phyloP scores from a whole-genome alignment of 2,888 invertebrate species.

The Caenorhabditis japonica region DNA sequence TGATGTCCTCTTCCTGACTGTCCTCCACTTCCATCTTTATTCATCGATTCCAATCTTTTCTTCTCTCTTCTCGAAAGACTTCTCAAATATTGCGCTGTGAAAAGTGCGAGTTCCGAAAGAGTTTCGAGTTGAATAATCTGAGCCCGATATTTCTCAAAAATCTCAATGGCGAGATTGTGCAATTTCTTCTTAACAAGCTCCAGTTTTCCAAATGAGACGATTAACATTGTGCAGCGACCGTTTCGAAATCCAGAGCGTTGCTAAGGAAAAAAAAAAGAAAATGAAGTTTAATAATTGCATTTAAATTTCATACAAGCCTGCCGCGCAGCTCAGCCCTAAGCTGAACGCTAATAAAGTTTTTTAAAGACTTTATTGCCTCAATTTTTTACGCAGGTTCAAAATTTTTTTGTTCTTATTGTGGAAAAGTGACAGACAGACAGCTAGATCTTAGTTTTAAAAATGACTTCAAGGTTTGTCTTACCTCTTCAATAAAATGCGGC shows the following conservation, averaged over 20 bases:
- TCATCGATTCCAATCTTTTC: slow-evolving; percentile 8
- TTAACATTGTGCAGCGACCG: slow-evolving; percentile 51
- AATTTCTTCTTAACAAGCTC: slow-evolving; percentile 44
- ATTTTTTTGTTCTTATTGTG: background rate
- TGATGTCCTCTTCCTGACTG: slow-evolving; percentile 9
- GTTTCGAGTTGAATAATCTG: slow-evolving; percentile 47
- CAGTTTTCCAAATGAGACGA: slow-evolving; percentile 48
- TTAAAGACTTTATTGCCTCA: background rate
- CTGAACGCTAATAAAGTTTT: too few relatives aligned
- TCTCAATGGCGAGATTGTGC: slow-evolving; percentile 32
- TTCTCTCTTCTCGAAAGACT: slow-evolving; percentile 47
- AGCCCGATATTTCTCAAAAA: slow-evolving; percentile 44
- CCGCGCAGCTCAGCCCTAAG: too few relatives aligned
- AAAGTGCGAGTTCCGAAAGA: slow-evolving; percentile 33
- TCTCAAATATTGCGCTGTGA: slow-evolving; percentile 45
- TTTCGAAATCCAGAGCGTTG: slow-evolving; percentile 36
- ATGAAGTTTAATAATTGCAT: background rate
- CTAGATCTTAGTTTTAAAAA: background rate
- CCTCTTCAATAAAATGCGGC: slow-evolving; percentile 32
- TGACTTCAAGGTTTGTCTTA: slow-evolving; percentile 1
- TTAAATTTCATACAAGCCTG: too few relatives aligned
- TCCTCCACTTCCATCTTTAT: background rate
- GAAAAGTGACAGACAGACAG: too few relatives aligned
- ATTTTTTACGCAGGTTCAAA: background rate
- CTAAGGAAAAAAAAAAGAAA: slow-evolving; percentile 16